Conservation (phyloP, 2,797 vertebrate species). For the Onychomys leucogaster region DNA sequence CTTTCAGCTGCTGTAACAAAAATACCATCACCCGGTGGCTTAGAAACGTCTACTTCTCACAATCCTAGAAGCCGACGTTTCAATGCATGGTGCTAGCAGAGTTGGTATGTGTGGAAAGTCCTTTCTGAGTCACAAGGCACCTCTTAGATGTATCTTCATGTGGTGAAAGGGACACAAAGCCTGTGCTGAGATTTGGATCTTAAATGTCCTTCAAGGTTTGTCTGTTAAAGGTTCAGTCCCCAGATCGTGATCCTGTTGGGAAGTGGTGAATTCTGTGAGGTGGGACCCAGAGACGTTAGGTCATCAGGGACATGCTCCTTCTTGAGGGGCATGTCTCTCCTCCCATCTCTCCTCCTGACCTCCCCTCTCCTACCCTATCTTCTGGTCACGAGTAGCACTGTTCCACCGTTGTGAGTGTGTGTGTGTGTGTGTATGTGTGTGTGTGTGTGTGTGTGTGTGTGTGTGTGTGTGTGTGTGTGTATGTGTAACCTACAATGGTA, state of each 20-base stretch:
- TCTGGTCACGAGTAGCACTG: background rate
- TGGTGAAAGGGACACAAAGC: background rate
- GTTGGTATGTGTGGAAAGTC: background rate
- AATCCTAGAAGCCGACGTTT: background rate
- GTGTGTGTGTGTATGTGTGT: too few relatives aligned
- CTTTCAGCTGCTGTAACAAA: background rate
- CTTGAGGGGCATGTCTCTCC: background rate
- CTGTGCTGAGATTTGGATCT: background rate
- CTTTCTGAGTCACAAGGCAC: background rate
- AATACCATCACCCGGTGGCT: background rate
- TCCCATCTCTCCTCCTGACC: background rate
- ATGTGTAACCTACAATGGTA: background rate
- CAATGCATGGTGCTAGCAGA: background rate
- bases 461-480: too few relatives aligned
- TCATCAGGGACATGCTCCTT: background rate
- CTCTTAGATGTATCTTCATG: background rate
- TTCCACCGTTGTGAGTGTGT: too few relatives aligned
- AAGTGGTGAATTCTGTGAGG: background rate
- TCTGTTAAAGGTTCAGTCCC: background rate
- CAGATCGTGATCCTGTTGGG: too few relatives aligned
- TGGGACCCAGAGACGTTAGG: too few relatives aligned
- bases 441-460: too few relatives aligned
- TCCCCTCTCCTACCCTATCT: background rate
- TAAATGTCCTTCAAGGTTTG: background rate
- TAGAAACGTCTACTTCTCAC: background rate